Percentiles rank a stretch among this genome's conserved stretches.
phyloP scores from a whole-genome alignment of 1,140 invertebrate genomes.

The Bombus polaris region DNA sequence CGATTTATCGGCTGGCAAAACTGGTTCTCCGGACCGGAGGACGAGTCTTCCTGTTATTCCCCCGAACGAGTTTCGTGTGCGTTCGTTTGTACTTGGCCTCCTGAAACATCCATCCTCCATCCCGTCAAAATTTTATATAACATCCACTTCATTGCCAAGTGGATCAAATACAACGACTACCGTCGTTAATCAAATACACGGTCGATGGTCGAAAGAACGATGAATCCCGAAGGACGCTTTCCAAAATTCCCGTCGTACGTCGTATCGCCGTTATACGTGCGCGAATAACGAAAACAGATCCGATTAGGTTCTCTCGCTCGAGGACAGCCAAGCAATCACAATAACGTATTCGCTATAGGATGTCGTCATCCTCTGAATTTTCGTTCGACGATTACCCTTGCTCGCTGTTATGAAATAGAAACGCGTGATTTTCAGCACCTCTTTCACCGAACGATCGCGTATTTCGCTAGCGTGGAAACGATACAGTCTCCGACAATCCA shows the following conservation, averaged over 20 bases:
- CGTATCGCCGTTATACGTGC: not conserved
- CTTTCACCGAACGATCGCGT: not conserved
- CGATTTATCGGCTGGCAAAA: slow-evolving; percentile 15
- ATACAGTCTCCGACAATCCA: not conserved
- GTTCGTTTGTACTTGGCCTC: not conserved
- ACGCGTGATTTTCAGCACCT: slow-evolving; percentile 6
- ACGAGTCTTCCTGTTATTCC: slow-evolving; percentile 31
- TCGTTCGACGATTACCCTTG: not conserved
- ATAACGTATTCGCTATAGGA: not conserved
- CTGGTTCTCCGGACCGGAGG: slow-evolving; percentile 19
- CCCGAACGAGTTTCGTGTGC: not conserved
- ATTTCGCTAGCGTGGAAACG: not conserved
- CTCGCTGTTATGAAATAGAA: slow-evolving; percentile 23
- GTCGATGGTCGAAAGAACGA: not conserved
- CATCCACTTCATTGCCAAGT: not conserved
- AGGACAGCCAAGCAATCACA: slow-evolving; percentile 16
- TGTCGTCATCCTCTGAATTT: slow-evolving; percentile 10
- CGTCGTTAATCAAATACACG: not conserved
- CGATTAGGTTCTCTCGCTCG: not conserved
- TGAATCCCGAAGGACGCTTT: slow-evolving; percentile 15
- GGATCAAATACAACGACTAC: not conserved
- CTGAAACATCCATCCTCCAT: not conserved
- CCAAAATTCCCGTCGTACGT: slow-evolving; percentile 11
- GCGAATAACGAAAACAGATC: slow-evolving; percentile 7
- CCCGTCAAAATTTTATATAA: not conserved